These are phyloP conservation scores for Cryptocephalus moraei DNA, from an alignment of 2,888 invertebrate genomes.

Conservation along the genomic window DNA sequence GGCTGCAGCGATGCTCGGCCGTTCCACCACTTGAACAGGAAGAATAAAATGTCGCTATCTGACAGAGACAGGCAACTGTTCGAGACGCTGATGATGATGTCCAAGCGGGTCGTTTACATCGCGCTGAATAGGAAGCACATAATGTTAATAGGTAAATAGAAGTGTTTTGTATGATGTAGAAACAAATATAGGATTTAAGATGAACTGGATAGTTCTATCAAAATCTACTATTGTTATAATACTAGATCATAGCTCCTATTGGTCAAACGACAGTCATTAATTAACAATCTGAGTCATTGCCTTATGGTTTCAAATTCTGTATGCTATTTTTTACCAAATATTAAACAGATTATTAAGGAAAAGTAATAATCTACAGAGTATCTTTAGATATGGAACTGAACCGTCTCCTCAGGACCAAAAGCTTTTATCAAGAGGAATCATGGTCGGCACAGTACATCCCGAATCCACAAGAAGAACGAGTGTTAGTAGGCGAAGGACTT, in stretches of 20 bases:
- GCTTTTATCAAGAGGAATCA: conserved; percentile 44
- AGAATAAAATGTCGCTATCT: conserved; percentile 47
- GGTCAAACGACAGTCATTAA: no score
- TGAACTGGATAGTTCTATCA: no score
- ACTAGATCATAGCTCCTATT: no score
- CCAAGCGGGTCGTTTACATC: conserved; percentile 54
- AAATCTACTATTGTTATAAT: no score
- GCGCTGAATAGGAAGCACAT: conserved; percentile 49
- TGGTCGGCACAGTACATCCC: conserved; percentile 30
- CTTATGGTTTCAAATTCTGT: no score
- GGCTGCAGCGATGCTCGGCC: conserved; percentile 44
- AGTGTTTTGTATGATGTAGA: background rate
- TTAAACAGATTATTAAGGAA: no score
- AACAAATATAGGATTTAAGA: background rate
- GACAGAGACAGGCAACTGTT: conserved; percentile 53
- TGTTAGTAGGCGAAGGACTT: conserved; percentile 45
- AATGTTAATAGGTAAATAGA: conserved; percentile 46
- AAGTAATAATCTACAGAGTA: background rate
- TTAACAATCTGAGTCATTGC: no score
- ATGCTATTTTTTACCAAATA: no score
- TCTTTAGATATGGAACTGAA: conserved; percentile 50
- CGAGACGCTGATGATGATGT: conserved; percentile 48
- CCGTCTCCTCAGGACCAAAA: conserved; percentile 49
- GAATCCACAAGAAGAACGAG: conserved; percentile 37
- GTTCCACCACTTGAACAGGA: conserved; percentile 52